These are phyloP conservation scores for Rhysida immarginata DNA, from an alignment of 1,140 invertebrate species.

Conservation along the genomic window DNA sequence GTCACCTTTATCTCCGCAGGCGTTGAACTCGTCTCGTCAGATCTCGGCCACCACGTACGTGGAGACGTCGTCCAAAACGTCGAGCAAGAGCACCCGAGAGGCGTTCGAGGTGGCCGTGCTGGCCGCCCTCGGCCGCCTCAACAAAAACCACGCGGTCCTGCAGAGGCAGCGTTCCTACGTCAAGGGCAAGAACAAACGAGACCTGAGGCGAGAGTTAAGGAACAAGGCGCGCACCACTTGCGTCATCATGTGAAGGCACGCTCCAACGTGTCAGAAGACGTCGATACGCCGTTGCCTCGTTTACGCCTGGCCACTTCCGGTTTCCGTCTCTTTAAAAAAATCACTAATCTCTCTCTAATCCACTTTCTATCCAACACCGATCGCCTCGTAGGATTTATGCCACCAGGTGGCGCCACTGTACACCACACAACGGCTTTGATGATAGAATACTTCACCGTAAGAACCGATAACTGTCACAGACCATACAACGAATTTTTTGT, in stretches of 20 bases:
- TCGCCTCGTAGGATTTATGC: no score
- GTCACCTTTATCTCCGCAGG: slow-evolving; percentile 24
- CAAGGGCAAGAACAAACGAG: slow-evolving; percentile 6
- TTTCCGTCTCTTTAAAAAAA: no score
- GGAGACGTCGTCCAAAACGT: slow-evolving; percentile 43
- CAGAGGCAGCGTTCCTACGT: slow-evolving; percentile 16
- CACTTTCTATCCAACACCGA: no score
- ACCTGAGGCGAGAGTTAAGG: not conserved
- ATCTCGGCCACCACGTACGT: slow-evolving; percentile 48
- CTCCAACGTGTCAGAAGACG: no score
- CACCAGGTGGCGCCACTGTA: no score
- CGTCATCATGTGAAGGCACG: slow-evolving; percentile 2
- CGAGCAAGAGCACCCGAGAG: slow-evolving; percentile 41
- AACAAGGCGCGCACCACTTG: slow-evolving; percentile 2
- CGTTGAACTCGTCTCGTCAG: slow-evolving; percentile 38
- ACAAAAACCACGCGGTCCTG: slow-evolving; percentile 38
- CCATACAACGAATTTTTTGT: no score
- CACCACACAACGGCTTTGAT: no score
- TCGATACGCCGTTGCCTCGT: no score
- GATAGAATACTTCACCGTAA: no score
- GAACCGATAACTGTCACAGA: no score
- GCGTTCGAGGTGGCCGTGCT: slow-evolving; percentile 47
- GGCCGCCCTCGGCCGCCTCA: slow-evolving; percentile 43
- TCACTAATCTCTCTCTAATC: no score
- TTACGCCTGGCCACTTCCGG: no score